A percentile compares a stretch with the other conserved stretches of the same genome.
Conservation (phyloP, 2,888 invertebrate species). For the Poecilobothrus nobilitatus region DNA sequence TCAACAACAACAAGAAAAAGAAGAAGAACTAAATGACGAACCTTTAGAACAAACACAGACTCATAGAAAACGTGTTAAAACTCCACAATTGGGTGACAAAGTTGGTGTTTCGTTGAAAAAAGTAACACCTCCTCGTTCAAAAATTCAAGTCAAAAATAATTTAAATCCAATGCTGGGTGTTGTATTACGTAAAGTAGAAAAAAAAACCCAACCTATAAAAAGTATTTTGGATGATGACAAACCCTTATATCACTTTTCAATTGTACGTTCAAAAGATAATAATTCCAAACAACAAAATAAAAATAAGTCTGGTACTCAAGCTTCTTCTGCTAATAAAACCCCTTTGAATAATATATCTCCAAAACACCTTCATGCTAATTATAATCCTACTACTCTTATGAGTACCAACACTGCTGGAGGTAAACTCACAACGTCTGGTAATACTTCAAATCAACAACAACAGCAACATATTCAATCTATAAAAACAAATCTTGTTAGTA, state of each 20-base stretch:
- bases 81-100: slow-evolving; percentile 40
- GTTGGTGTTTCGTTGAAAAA: slow-evolving; percentile 39
- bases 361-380: neutral
- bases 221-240: slow-evolving; percentile 42
- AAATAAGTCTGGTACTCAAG: slow-evolving; percentile 23
- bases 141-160: slow-evolving; percentile 36
- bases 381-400: neutral
- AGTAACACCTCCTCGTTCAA: slow-evolving; percentile 36
- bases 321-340: neutral
- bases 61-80: slow-evolving; percentile 32
- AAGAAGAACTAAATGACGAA: neutral
- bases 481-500: neutral
- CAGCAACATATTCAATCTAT: neutral
- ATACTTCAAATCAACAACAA: neutral
- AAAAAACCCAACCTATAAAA: slow-evolving; percentile 38
- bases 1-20: slow-evolving; percentile 8
- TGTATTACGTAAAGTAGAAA: slow-evolving; percentile 40
- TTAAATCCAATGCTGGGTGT: slow-evolving; percentile 41
- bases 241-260: slow-evolving; percentile 40
- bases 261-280: slow-evolving; percentile 36
- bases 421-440: neutral
- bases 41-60: too few species aligned
- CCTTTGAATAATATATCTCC: neutral
- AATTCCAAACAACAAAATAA: slow-evolving; percentile 31
- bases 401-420: neutral